phyloP scores from a whole-genome alignment of 2,797 vertebrate genomes.

The Leuciscus waleckii region DNA sequence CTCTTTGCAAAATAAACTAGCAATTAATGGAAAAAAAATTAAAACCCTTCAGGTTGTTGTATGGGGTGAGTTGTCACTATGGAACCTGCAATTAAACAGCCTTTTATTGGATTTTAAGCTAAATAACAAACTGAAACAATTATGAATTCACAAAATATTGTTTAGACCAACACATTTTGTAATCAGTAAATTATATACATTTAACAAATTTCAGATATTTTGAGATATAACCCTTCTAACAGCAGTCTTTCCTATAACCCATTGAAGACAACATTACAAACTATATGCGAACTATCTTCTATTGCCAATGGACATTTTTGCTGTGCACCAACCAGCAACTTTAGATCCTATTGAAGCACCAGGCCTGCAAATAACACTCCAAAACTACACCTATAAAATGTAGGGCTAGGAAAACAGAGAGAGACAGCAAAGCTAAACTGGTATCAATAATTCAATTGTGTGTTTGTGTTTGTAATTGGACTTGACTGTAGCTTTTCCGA shows the following conservation, averaged over 20 bases:
- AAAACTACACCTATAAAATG: slow-evolving; percentile 69
- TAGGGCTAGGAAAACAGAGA: not conserved
- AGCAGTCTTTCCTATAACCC: not conserved
- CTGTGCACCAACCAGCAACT: slow-evolving; percentile 59
- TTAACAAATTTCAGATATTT: not conserved
- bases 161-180: not conserved
- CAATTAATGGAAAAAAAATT: not conserved
- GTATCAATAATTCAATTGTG: slow-evolving; percentile 46
- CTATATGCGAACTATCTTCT: not conserved
- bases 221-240: not conserved
- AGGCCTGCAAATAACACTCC: slow-evolving; percentile 72
- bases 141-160: not conserved
- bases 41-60: not conserved
- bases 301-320: slow-evolving; percentile 60
- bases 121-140: not conserved
- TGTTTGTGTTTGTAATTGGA: slow-evolving; percentile 49
- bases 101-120: not conserved
- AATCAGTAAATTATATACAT: not conserved
- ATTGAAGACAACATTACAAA: not conserved
- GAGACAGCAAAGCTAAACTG: slow-evolving; percentile 19
- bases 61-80: not conserved
- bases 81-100: not conserved
- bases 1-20: not conserved
- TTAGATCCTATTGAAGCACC: slow-evolving; percentile 72
- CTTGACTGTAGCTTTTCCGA: slow-evolving; percentile 26